Conservation (phyloP, 2,797 vertebrate species). For the Anabas testudineus region DNA sequence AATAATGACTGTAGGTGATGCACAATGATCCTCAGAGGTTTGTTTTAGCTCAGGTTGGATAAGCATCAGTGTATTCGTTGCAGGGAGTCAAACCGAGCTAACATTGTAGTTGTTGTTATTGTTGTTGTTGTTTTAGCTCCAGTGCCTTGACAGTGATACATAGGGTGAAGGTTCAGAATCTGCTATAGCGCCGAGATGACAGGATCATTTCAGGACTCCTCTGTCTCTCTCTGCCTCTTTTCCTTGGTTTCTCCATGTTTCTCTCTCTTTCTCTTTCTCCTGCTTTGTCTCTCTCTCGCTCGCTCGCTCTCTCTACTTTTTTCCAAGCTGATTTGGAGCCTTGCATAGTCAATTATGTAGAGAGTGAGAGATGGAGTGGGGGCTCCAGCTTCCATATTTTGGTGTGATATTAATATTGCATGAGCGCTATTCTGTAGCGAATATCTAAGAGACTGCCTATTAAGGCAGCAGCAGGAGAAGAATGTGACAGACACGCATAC, state of each 20-base stretch:
- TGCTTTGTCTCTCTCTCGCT: constrained; percentile 57
- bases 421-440: constrained; percentile 86
- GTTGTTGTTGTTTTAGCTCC: constrained; percentile 70
- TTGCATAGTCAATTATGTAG: constrained; percentile 87
- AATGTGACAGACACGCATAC: constrained; percentile 63
- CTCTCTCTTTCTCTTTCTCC: constrained; percentile 39
- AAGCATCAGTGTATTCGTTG: constrained; percentile 39
- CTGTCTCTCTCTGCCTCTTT: constrained; percentile 31
- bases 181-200: constrained; percentile 66
- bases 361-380: constrained; percentile 83
- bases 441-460: constrained; percentile 87
- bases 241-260: constrained; percentile 10
- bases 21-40: constrained; percentile 9
- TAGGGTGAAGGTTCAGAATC: constrained; percentile 70
- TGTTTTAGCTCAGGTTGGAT: constrained; percentile 38
- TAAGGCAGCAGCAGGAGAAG: constrained; percentile 75
- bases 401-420: constrained; percentile 88
- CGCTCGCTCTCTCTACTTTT: constrained; percentile 32
- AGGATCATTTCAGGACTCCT: constrained; percentile 65
- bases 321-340: constrained; percentile 83
- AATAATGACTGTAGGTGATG: constrained; percentile 19
- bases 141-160: constrained; percentile 66
- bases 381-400: constrained; percentile 85
- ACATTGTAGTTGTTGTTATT: constrained; percentile 53
- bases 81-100: constrained; percentile 46